Evolutionary conservation across 2,888 invertebrate species (phyloP).

Genomic region (Leptura quadrifasciata): DNA sequence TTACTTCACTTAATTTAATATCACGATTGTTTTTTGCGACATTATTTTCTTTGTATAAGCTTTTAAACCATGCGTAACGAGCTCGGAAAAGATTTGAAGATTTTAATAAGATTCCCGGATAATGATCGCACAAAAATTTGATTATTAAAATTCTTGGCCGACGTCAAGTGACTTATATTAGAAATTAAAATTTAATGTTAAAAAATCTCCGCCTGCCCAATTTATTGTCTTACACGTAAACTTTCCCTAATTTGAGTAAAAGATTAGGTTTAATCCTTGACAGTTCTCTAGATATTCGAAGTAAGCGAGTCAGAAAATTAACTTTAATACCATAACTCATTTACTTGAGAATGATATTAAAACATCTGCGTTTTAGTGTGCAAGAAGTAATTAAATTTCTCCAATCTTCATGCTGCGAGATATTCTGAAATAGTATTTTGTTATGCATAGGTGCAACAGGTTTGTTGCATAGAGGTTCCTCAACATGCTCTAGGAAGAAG

Average conservation of each 20-base stretch:
- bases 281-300: neutral
- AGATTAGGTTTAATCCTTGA: neutral
- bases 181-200: constrained; percentile 6
- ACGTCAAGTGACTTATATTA: neutral
- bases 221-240: neutral
- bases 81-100: neutral
- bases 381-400: constrained; percentile 8
- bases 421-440: constrained; percentile 38
- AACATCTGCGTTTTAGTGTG: constrained; percentile 14
- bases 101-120: neutral
- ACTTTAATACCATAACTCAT: constrained; percentile 7
- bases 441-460: constrained; percentile 65
- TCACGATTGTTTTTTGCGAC: neutral
- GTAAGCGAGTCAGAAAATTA: constrained; percentile 4
- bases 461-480: constrained; percentile 59
- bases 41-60: neutral
- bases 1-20: constrained; percentile 9
- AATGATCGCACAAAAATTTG: neutral
- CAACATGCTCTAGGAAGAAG: constrained; percentile 64
- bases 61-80: neutral
- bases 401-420: constrained; percentile 7
- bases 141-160: neutral
- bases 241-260: constrained; percentile 4
- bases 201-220: neutral
- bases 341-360: neutral